phyloP scores from a whole-genome alignment of 2,113 vertebrate genomes.

The Bombycilla garrulus region DNA sequence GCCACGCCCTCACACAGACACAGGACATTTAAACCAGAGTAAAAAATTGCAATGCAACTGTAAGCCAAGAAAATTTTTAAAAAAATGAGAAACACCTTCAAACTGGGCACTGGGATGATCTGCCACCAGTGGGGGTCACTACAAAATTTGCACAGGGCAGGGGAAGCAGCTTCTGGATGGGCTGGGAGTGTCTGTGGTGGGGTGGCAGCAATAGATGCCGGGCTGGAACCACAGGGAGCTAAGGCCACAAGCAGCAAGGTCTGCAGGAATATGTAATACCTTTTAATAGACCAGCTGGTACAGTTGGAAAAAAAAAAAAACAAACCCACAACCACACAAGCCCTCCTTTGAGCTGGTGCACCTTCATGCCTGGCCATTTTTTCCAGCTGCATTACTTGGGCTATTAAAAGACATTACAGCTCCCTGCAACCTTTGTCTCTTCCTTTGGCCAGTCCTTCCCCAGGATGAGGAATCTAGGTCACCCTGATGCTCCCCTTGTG shows the following conservation, averaged over 20 bases:
- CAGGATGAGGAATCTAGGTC: not conserved
- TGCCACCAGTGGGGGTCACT: not conserved
- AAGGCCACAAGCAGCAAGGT: not conserved
- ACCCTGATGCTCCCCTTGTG: not conserved
- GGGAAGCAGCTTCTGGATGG: not conserved
- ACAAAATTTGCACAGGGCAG: not conserved
- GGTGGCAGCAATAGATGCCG: not conserved
- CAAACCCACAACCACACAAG: not conserved
- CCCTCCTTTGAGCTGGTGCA: conserved; percentile 10
- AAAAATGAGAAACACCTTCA: not conserved
- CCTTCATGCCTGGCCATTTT: conserved; percentile 1
- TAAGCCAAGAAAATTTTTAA: not conserved
- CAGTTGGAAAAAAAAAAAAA: not conserved
- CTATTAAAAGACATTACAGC: not conserved
- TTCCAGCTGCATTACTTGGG: conserved; percentile 26
- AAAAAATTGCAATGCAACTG: not conserved
- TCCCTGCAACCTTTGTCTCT: not conserved
- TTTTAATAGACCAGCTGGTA: conserved; percentile 19
- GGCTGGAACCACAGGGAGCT: not conserved
- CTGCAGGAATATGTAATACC: not conserved
- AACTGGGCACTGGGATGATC: not conserved
- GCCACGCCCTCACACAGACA: accelerated
- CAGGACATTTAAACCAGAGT: not conserved
- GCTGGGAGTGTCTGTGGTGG: not conserved
- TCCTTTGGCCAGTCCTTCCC: not conserved